These are phyloP conservation scores for Tiliacea citrago DNA, from an alignment of 2,888 invertebrate genomes.

Conservation along the genomic window DNA sequence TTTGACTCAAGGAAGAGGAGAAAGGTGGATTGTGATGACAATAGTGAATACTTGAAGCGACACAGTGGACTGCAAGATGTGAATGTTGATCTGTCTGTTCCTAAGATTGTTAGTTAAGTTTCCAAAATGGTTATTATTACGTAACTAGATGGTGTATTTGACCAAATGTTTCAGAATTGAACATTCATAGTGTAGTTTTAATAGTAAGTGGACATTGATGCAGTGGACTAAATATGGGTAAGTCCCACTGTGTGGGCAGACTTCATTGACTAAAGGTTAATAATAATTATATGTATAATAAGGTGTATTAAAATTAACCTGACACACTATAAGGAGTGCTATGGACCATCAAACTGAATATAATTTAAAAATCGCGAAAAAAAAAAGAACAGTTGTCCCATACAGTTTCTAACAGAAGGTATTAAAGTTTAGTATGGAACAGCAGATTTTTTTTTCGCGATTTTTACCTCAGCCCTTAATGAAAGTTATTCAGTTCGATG, in stretches of 20 bases:
- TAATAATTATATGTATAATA: slow-evolving; percentile 12
- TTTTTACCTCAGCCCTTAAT: too few species aligned
- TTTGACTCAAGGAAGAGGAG: slow-evolving; percentile 86
- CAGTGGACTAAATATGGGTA: slow-evolving; percentile 36
- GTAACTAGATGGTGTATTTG: slow-evolving; percentile 58
- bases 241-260: slow-evolving; percentile 56
- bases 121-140: slow-evolving; percentile 53
- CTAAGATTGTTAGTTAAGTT: slow-evolving; percentile 65
- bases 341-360: too few species aligned
- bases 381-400: too few species aligned
- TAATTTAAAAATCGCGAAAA: too few species aligned
- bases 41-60: slow-evolving; percentile 80
- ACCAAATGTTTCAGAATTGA: slow-evolving; percentile 62
- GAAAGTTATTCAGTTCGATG: too few species aligned
- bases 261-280: slow-evolving; percentile 33
- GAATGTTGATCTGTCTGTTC: slow-evolving; percentile 70
- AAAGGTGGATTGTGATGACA: slow-evolving; percentile 77
- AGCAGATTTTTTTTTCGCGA: too few species aligned
- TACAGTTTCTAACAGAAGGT: too few species aligned
- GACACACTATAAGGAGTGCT: too few species aligned
- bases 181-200: slow-evolving; percentile 50
- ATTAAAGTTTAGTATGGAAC: too few species aligned
- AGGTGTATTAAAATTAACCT: too few species aligned
- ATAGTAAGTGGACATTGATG: slow-evolving; percentile 40
- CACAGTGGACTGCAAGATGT: slow-evolving; percentile 74